A percentile compares a stretch with the other conserved stretches of the same genome.
Evolutionary conservation across 1,140 invertebrate species (phyloP).

Genomic region (Danaus melanippus): DNA sequence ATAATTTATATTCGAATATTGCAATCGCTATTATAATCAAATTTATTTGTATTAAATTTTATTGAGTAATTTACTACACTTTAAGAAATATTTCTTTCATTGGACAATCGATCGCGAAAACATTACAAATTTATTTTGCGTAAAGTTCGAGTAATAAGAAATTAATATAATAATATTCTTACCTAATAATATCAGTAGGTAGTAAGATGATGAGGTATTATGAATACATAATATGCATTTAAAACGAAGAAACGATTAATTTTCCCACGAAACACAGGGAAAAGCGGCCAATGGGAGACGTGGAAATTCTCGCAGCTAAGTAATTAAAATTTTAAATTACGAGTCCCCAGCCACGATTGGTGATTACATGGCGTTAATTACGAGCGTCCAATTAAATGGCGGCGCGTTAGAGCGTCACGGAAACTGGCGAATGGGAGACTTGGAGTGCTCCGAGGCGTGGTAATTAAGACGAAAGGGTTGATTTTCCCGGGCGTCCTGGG

Average conservation of each 20-base stretch:
- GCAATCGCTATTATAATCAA: slow-evolving; percentile 2
- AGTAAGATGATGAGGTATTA: no score
- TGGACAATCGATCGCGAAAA: no score
- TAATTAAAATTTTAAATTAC: slow-evolving; percentile 72
- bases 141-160: no score
- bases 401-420: slow-evolving; percentile 40
- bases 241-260: no score
- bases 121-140: no score
- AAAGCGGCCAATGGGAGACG: slow-evolving; percentile 46
- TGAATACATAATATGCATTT: no score
- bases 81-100: slow-evolving; percentile 4
- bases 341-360: slow-evolving; percentile 54
- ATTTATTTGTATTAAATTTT: no score
- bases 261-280: background rate
- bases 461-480: slow-evolving; percentile 70
- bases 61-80: no score
- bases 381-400: slow-evolving; percentile 60
- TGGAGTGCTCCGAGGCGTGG: slow-evolving; percentile 59
- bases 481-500: slow-evolving; percentile 52
- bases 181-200: no score
- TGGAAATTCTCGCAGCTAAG: slow-evolving; percentile 23
- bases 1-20: slow-evolving; percentile 30
- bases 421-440: slow-evolving; percentile 44
- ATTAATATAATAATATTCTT: no score
- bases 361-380: slow-evolving; percentile 67